Evolutionary conservation across 1,140 invertebrate genomes (phyloP).

Genomic region (Zaprionus ghesquierei): DNA sequence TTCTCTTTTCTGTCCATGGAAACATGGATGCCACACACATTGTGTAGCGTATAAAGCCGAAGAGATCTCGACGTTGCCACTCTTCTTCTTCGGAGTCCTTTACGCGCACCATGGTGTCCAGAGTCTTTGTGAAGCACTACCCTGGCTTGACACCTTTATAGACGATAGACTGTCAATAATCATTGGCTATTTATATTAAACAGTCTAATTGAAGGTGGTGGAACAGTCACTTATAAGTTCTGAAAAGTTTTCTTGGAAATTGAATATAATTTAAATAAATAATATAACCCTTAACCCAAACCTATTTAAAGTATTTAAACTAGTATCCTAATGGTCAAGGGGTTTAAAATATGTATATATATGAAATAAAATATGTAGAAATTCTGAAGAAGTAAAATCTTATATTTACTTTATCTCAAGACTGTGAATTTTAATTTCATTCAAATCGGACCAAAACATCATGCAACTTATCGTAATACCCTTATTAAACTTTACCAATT

Average conservation of each 20-base stretch:
- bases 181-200: not conserved
- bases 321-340: no score
- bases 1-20: constrained; percentile 33
- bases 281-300: not conserved
- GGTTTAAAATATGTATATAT: no score
- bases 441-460: no score
- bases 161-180: not conserved
- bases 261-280: constrained; percentile 10
- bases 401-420: no score
- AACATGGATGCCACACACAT: constrained; percentile 65
- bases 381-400: no score
- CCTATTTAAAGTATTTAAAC: no score
- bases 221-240: not conserved
- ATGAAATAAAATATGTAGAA: no score
- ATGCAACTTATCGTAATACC: no score
- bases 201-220: not conserved
- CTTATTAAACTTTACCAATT: no score
- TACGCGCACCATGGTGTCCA: not conserved
- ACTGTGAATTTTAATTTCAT: no score
- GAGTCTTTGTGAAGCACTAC: not conserved
- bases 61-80: constrained; percentile 57
- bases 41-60: constrained; percentile 57
- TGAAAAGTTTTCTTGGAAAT: constrained; percentile 7
- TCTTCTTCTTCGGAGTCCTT: not conserved
- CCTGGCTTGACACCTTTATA: not conserved